Percentiles rank a stretch among this genome's conserved stretches.
Evolutionary conservation across 2,113 vertebrate genomes (phyloP).

Genomic region (Ailurus styani): DNA sequence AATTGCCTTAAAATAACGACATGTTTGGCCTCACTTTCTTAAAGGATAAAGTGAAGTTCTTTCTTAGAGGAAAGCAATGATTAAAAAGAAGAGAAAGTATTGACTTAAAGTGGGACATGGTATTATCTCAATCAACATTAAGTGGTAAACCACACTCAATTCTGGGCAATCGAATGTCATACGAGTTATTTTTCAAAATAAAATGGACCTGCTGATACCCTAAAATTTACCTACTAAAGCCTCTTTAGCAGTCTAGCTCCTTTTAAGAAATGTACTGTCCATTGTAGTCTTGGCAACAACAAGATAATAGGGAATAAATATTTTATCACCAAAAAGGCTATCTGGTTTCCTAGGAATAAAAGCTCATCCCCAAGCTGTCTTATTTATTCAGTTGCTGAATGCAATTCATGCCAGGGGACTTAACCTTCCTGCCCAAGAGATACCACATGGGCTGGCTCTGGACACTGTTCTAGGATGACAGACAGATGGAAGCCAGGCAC

Average conservation of each 20-base stretch:
- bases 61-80: background rate
- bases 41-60: background rate
- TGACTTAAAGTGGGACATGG: background rate
- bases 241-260: background rate
- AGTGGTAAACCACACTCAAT: background rate
- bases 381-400: slow-evolving; percentile 1
- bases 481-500: slow-evolving; percentile 30
- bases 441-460: background rate
- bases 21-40: background rate
- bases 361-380: slow-evolving; percentile 16
- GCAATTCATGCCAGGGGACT: background rate
- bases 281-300: slow-evolving; percentile 47
- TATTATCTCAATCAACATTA: background rate
- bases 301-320: slow-evolving; percentile 63
- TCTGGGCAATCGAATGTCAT: background rate
- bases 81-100: background rate
- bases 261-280: background rate
- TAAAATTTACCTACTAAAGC: background rate
- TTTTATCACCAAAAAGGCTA: slow-evolving; percentile 68
- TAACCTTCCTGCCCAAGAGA: background rate
- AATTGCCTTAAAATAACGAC: background rate
- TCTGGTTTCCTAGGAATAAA: slow-evolving; percentile 64
- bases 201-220: background rate
- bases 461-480: slow-evolving; percentile 13
- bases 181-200: slow-evolving; percentile 2